These are phyloP conservation scores for Ancistrus triradiatus DNA, from an alignment of 2,113 vertebrate species.

Conservation along the genomic window DNA sequence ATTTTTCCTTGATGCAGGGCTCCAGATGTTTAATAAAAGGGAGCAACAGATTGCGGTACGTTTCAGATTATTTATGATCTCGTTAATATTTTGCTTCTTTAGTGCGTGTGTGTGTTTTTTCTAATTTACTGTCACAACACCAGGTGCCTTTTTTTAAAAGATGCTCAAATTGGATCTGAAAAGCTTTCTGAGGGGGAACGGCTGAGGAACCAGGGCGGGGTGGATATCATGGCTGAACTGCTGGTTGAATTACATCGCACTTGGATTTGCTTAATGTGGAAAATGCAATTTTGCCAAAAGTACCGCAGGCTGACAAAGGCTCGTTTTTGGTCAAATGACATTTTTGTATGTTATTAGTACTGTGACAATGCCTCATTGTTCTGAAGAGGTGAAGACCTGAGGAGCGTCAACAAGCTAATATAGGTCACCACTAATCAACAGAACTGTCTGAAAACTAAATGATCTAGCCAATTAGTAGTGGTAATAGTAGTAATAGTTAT, in stretches of 20 bases:
- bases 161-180: background rate
- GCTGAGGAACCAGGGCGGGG: background rate
- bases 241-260: conserved; percentile 12
- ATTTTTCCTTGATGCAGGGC: background rate
- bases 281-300: conserved; percentile 18
- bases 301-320: background rate
- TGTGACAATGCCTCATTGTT: background rate
- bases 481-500: too few relatives aligned
- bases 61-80: conserved; percentile 19
- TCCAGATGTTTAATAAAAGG: background rate
- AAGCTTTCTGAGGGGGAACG: background rate
- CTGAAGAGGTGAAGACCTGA: background rate
- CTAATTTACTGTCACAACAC: conserved; percentile 22
- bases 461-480: too few relatives aligned
- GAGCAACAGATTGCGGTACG: background rate
- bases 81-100: background rate
- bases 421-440: background rate
- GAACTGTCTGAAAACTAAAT: too few relatives aligned
- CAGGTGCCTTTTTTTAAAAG: conserved; percentile 17
- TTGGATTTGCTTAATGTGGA: conserved; percentile 5
- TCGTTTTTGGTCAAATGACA: background rate
- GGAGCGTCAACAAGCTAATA: background rate
- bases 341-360: too few relatives aligned
- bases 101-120: background rate
- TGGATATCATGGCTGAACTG: conserved; percentile 15